Percentiles rank a stretch among this genome's conserved stretches.
Evolutionary conservation across 2,888 invertebrate species (phyloP).

Genomic region (Cetonia aurata): DNA sequence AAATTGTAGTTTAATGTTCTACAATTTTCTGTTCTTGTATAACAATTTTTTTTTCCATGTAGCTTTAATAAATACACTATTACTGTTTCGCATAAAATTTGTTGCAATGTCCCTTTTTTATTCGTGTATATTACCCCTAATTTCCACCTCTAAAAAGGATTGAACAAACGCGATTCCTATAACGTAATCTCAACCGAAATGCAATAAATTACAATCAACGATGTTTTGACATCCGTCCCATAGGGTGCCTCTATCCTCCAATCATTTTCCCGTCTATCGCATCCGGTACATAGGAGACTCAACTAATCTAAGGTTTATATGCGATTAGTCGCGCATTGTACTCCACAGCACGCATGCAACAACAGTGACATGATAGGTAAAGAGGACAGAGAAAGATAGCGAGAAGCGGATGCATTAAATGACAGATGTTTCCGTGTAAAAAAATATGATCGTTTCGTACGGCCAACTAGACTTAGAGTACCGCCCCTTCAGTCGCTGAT

Average conservation of each 20-base stretch:
- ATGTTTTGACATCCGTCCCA: conserved; percentile 60
- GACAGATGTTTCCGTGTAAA: conserved; percentile 63
- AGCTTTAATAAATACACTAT: too few species aligned
- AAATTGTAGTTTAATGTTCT: too few species aligned
- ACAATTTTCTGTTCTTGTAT: too few species aligned
- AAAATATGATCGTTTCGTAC: conserved; percentile 54
- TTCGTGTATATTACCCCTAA: too few species aligned
- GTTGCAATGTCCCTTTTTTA: too few species aligned
- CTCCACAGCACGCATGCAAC: conserved; percentile 24
- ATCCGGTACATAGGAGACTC: conserved; percentile 46
- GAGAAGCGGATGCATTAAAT: conserved; percentile 42
- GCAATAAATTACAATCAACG: conserved; percentile 51
- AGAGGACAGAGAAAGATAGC: neutral
- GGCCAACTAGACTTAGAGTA: neutral
- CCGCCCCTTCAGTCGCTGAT: neutral
- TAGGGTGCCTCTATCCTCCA: conserved; percentile 46
- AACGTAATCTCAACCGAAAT: neutral
- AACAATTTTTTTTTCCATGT: too few species aligned
- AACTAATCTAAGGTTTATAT: conserved; percentile 50
- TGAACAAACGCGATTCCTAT: neutral
- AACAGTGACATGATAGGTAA: conserved; percentile 16
- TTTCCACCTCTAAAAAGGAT: neutral
- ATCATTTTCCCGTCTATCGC: neutral
- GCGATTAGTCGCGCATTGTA: conserved; percentile 49
- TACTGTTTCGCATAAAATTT: too few species aligned